These are phyloP conservation scores for Nansenia antarctica DNA, from an alignment of 2,113 vertebrate genomes.

Conservation along the genomic window DNA sequence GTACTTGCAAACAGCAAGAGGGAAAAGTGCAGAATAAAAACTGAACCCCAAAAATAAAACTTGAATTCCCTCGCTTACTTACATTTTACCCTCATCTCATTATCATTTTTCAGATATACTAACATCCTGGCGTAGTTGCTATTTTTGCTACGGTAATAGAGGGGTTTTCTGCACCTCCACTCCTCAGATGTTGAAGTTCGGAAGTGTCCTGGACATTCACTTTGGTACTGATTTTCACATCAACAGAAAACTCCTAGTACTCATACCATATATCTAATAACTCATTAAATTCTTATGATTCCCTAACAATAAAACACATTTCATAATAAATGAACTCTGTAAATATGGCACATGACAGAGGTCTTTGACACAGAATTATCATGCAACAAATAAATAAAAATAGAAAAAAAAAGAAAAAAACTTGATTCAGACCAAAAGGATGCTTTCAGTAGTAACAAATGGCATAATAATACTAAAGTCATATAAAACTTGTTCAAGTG, in stretches of 20 bases:
- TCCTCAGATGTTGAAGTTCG: conserved; percentile 8
- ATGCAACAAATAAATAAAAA: conserved; percentile 83
- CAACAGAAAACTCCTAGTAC: conserved; percentile 50
- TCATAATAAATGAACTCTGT: conserved; percentile 64
- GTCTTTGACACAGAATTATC: conserved; percentile 70
- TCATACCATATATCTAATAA: conserved; percentile 32
- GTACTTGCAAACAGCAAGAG: conserved; percentile 57
- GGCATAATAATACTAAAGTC: conserved; percentile 80
- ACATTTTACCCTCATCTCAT: background rate
- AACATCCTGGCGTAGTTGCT: conserved; percentile 5
- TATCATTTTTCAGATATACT: conserved; percentile 26
- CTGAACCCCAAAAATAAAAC: conserved; percentile 45
- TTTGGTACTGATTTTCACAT: conserved; percentile 68
- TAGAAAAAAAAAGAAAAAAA: conserved; percentile 48
- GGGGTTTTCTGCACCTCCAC: conserved; percentile 20
- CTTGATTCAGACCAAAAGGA: conserved; percentile 59
- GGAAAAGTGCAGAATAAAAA: conserved; percentile 55
- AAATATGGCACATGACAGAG: conserved; percentile 80
- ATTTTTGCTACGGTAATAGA: background rate
- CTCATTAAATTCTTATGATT: conserved; percentile 31
- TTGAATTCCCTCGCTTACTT: conserved; percentile 21
- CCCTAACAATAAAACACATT: conserved; percentile 62
- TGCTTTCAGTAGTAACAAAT: conserved; percentile 89
- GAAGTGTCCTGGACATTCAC: conserved; percentile 61
- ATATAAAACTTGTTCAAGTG: conserved; percentile 86